Conservation (phyloP, 2,888 invertebrate genomes). For the Coelinius sp. region DNA sequence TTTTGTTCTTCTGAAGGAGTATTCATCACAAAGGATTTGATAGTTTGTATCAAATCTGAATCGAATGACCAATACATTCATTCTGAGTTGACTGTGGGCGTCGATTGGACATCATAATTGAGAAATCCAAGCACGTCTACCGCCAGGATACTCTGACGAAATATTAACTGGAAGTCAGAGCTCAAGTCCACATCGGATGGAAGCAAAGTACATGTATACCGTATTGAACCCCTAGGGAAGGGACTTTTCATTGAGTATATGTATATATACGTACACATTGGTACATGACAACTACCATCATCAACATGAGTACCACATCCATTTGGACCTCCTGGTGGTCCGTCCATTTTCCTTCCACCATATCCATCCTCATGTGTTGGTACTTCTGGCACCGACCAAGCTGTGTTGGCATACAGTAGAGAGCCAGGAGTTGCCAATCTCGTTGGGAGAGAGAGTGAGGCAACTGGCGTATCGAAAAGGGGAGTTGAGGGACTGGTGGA, state of each 20-base stretch:
- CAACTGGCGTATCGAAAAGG: not conserved
- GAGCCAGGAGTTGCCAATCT: slow-evolving; percentile 14
- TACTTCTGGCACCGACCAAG: not conserved
- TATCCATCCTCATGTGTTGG: not conserved
- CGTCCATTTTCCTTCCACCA: not conserved
- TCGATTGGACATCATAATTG: slow-evolving; percentile 33
- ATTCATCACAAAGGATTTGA: not conserved
- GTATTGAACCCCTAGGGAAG: slow-evolving; percentile 67
- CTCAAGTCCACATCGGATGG: slow-evolving; percentile 61
- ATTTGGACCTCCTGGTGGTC: slow-evolving; percentile 14
- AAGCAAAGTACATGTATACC: slow-evolving; percentile 65
- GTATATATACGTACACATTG: slow-evolving; percentile 36
- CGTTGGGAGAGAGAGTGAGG: not conserved
- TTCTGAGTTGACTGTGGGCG: not conserved
- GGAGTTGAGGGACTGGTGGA: slow-evolving; percentile 42
- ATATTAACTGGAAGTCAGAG: slow-evolving; percentile 66
- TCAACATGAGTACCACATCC: slow-evolving; percentile 31
- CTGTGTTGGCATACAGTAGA: slow-evolving; percentile 17
- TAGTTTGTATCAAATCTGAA: slow-evolving; percentile 4
- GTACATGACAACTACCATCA: slow-evolving; percentile 19
- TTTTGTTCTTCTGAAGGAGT: not conserved
- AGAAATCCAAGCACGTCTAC: slow-evolving; percentile 33
- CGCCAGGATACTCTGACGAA: slow-evolving; percentile 57
- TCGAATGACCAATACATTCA: not conserved
- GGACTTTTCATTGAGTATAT: slow-evolving; percentile 44